Evolutionary conservation across 2,113 vertebrate genomes (phyloP).

Genomic region (Gymnobelideus leadbeateri): DNA sequence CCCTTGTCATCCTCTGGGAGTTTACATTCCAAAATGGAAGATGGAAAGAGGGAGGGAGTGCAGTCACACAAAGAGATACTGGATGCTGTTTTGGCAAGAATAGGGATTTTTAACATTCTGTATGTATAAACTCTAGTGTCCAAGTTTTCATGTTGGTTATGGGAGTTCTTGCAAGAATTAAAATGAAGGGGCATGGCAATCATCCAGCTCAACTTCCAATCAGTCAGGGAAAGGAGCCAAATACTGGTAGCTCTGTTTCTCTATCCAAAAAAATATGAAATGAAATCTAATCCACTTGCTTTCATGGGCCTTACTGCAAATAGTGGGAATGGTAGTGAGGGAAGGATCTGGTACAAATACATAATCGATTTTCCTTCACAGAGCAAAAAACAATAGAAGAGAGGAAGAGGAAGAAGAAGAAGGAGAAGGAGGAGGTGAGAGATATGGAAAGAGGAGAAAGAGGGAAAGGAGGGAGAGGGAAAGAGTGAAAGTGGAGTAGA

Average conservation of each 20-base stretch:
- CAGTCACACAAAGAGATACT: constrained; percentile 21
- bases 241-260: not conserved
- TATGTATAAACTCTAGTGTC: constrained; percentile 29
- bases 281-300: constrained; percentile 36
- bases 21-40: constrained; percentile 45
- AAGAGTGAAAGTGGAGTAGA: too few relatives aligned
- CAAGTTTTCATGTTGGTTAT: constrained; percentile 9
- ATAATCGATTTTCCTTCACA: constrained; percentile 17
- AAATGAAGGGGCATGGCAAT: not conserved
- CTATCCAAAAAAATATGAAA: not conserved
- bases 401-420: too few relatives aligned
- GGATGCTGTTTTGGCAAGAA: constrained; percentile 32
- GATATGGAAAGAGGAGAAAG: too few relatives aligned
- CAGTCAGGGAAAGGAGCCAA: not conserved
- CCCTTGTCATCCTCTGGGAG: constrained; percentile 16
- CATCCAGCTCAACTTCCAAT: constrained; percentile 8
- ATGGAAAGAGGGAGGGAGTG: not conserved
- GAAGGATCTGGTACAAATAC: not conserved
- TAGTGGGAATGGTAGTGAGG: constrained; percentile 34
- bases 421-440: too few relatives aligned
- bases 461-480: too few relatives aligned
- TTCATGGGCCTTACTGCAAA: constrained; percentile 23
- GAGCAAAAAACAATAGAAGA: constrained; percentile 17
- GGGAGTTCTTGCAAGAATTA: constrained; percentile 32
- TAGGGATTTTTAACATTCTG: constrained; percentile 52